A percentile compares a stretch with the other conserved stretches of the same genome.
Conservation (phyloP, 2,888 invertebrate species). For the Achlya flavicornis region DNA sequence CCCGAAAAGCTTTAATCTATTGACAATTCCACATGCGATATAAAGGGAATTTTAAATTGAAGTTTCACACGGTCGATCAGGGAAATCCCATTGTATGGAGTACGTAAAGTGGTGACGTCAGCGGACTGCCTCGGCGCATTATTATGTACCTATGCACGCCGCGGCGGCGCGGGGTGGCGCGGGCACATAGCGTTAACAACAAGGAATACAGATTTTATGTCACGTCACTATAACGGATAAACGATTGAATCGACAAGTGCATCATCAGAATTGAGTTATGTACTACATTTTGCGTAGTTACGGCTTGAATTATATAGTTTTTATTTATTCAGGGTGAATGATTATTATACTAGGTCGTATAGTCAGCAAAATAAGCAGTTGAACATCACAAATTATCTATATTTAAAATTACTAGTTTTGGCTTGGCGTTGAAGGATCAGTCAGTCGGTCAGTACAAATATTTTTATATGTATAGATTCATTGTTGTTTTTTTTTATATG, state of each 20-base stretch:
- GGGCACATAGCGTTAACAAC: too few relatives aligned
- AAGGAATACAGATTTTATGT: slow-evolving; percentile 35
- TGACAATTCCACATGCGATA: too few relatives aligned
- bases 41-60: slow-evolving; percentile 16
- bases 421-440: too few relatives aligned
- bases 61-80: slow-evolving; percentile 44
- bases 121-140: slow-evolving; percentile 22
- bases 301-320: neutral
- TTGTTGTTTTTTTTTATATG: too few relatives aligned
- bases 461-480: too few relatives aligned
- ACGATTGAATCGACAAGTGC: neutral
- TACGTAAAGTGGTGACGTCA: slow-evolving; percentile 31
- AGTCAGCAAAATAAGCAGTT: too few relatives aligned
- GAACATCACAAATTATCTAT: too few relatives aligned
- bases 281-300: neutral
- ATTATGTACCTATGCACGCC: slow-evolving; percentile 35
- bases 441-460: too few relatives aligned
- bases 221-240: slow-evolving; percentile 37
- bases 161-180: neutral
- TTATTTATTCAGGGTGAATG: too few relatives aligned
- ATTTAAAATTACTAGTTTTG: too few relatives aligned
- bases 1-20: too few relatives aligned
- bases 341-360: too few relatives aligned
- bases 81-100: slow-evolving; percentile 43
- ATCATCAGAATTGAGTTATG: neutral